Base-by-base conservation (phyloP, 2,797 vertebrate species). In the Sarcophilus harrisii region DNA sequence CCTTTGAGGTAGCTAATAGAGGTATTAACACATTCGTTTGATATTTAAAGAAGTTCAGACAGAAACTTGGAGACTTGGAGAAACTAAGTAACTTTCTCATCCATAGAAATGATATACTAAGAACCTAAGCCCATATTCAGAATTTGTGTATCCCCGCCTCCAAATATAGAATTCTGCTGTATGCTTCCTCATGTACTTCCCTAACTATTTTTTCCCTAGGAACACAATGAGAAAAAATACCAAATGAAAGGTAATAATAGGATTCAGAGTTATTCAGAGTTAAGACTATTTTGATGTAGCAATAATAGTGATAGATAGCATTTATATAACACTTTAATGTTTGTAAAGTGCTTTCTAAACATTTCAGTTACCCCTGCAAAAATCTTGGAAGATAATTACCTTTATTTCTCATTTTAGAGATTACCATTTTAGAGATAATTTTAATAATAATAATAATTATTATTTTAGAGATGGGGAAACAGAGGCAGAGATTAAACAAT, bases 161-260 rank as follows among this genome's bases (percentile, higher is more conserved):
- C 62, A 73, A 73, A 73, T n/a, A 32, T 6, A 3, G 18, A 18
- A n/a, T n/a, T 8, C n/a, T 38, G 21, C 62, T 73, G 18, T 73
- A 90, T 62, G 92, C 90, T 59, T 96, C 54, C 59, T 62, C 55
- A 90, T 90, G 54, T 10, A 95, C 54, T 55, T 45, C 92, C 45
- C 29, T 91, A 49, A 89, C 1, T 58, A 87, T 95, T 96, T 38
- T 16, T 38, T 38, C 5, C 0, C n/a, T 92, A 91, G 93, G 91
- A n/a, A 57, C 57, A 92, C 12, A 87, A 16, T n/a, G 49, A 92
- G 60, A 92, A 62, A 5, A 94, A 89, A 55, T 62, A 59, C 18
- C 9, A 81, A 90, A 73, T 94, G 55, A 90, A 91, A 54, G 54
- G 29, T 57, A 30, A 96, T 59, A 49, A 93, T 30, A 30, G 32